These are phyloP conservation scores for Amblyornis subalaris DNA, from an alignment of 2,113 vertebrate genomes.

Conservation along the genomic window DNA sequence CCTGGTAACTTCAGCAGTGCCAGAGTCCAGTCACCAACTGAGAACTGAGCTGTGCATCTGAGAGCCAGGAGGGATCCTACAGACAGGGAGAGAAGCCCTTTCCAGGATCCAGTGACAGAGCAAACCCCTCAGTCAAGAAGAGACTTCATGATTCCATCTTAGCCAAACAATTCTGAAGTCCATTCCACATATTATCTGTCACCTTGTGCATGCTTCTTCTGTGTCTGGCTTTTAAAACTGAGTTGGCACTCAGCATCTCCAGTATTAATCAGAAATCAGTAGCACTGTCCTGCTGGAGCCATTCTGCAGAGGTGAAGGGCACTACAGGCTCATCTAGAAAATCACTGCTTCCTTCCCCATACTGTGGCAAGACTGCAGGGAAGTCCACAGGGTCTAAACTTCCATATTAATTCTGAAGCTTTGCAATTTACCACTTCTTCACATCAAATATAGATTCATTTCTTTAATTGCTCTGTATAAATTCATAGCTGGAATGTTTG, in stretches of 20 bases:
- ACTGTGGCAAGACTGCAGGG: neutral
- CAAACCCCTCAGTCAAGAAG: neutral
- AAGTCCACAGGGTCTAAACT: neutral
- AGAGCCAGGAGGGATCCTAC: neutral
- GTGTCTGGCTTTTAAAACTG: neutral
- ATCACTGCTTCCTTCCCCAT: neutral
- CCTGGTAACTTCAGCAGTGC: neutral
- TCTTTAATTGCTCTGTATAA: conserved; percentile 67
- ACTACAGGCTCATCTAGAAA: neutral
- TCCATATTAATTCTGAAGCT: neutral
- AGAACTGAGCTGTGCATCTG: neutral
- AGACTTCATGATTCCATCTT: neutral
- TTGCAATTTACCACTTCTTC: conserved; percentile 20
- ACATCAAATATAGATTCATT: conserved; percentile 61
- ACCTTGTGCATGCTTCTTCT: neutral
- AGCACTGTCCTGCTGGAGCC: neutral
- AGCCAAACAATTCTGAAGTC: neutral
- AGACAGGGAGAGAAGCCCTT: neutral
- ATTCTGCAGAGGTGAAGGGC: neutral
- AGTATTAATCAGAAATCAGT: neutral
- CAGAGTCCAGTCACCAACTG: neutral
- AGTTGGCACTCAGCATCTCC: neutral
- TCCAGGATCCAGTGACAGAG: neutral
- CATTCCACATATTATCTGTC: neutral
- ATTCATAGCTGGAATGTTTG: conserved; percentile 58